These are phyloP conservation scores for Sesia bembeciformis DNA, from an alignment of 2,888 invertebrate genomes.

Conservation along the genomic window DNA sequence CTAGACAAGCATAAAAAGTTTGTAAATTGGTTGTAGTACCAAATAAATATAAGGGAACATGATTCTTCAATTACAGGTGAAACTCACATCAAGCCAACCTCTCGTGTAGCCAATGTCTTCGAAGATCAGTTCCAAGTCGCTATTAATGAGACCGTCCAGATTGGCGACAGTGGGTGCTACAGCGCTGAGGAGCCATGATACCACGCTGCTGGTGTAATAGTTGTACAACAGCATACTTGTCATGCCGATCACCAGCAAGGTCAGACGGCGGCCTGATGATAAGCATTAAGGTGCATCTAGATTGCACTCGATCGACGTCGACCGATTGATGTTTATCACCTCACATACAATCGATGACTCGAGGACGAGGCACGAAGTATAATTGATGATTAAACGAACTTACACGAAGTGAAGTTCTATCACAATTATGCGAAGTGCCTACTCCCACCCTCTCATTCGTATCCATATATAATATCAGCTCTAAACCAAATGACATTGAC, in stretches of 20 bases:
- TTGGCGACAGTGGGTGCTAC: conserved; percentile 55
- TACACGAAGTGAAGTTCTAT: no score
- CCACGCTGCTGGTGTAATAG: conserved; percentile 76
- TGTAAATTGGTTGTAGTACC: background rate
- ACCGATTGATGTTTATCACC: no score
- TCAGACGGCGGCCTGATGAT: conserved; percentile 38
- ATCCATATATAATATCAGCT: no score
- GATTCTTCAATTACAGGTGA: background rate
- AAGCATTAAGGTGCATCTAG: background rate
- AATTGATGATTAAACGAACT: no score
- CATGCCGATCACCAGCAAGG: conserved; percentile 44
- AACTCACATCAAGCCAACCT: conserved; percentile 53
- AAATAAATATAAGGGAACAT: background rate
- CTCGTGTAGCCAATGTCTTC: conserved; percentile 68
- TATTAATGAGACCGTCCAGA: conserved; percentile 62
- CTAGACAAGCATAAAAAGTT: no score
- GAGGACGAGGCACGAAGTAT: no score
- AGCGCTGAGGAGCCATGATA: conserved; percentile 72
- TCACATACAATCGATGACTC: no score
- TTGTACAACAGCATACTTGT: conserved; percentile 70
- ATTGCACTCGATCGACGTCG: no score
- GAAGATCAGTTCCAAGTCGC: conserved; percentile 63
- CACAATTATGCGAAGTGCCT: no score
- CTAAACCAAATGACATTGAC: no score
- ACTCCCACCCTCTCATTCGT: no score